Percentiles rank a stretch among this genome's conserved stretches.
phyloP scores from a whole-genome alignment of 1,140 invertebrate species.

The Drosophila funebris region DNA sequence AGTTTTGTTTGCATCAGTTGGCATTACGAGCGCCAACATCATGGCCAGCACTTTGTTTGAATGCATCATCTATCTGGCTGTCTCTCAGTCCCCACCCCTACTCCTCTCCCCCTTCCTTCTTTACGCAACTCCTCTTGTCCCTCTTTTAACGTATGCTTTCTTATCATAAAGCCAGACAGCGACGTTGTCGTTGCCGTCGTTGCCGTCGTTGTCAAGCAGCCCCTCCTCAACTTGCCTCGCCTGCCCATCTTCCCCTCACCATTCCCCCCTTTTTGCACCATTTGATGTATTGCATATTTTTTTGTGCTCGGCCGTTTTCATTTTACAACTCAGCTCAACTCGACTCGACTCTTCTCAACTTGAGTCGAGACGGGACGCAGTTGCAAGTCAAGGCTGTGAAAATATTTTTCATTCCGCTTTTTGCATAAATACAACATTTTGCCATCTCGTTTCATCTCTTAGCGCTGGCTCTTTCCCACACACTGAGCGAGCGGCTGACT shows the following conservation, averaged over 20 bases:
- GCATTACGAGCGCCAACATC: conserved; percentile 1
- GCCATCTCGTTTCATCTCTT: conserved; percentile 14
- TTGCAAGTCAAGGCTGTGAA: conserved; percentile 74
- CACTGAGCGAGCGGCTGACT: no score
- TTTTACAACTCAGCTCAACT: conserved; percentile 58
- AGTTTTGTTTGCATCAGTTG: conserved; percentile 21
- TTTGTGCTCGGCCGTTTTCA: conserved; percentile 44
- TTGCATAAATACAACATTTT: conserved; percentile 81
- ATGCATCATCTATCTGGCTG: conserved; percentile 65
- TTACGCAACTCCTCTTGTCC: background rate
- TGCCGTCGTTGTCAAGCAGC: conserved; percentile 28
- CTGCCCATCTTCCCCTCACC: no score
- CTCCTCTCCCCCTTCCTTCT: background rate
- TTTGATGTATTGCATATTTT: conserved; percentile 78
- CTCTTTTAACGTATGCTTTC: conserved; percentile 43
- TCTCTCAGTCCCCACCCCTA: conserved; percentile 1
- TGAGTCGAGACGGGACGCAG: conserved; percentile 41
- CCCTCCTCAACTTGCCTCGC: background rate
- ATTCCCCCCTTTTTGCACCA: no score
- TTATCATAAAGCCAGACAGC: conserved; percentile 71
- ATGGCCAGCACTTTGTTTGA: conserved; percentile 23
- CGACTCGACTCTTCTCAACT: background rate
- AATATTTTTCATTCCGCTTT: conserved; percentile 78
- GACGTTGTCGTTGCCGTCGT: conserved; percentile 45
- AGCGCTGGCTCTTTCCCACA: conserved; percentile 1